These are phyloP conservation scores for Perca flavescens DNA, from an alignment of 2,113 vertebrate genomes.

Conservation along the genomic window DNA sequence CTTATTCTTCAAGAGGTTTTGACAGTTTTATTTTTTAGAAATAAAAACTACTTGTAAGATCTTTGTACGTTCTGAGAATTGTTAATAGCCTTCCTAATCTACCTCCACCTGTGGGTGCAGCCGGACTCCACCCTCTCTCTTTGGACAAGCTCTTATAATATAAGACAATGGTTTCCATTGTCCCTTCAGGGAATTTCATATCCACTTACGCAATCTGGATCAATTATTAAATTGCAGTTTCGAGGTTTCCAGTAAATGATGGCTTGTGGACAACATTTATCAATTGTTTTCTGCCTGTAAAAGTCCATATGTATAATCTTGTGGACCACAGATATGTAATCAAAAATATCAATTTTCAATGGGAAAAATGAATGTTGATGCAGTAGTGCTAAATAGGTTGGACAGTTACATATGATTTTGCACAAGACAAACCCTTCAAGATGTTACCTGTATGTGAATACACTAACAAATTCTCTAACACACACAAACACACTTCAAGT, in stretches of 20 bases:
- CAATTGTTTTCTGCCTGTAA: neutral
- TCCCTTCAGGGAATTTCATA: neutral
- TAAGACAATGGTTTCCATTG: neutral
- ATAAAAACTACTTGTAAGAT: neutral
- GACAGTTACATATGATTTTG: neutral
- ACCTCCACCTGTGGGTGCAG: neutral
- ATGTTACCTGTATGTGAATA: neutral
- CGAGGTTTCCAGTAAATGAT: neutral
- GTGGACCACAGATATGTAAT: neutral
- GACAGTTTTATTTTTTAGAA: neutral
- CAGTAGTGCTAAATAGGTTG: neutral
- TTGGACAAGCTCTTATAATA: neutral
- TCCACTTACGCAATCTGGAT: neutral
- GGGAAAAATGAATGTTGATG: neutral
- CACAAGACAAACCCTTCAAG: neutral
- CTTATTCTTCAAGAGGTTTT: neutral
- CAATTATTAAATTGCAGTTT: neutral
- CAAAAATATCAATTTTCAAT: too few relatives aligned
- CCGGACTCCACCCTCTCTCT: neutral
- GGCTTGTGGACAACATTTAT: neutral
- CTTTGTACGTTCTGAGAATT: neutral
- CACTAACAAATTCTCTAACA: neutral
- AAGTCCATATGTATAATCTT: neutral
- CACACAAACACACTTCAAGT: slow-evolving; percentile 5
- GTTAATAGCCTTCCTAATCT: neutral